Conservation (phyloP, 2,888 invertebrate genomes). For the Platycheirus albimanus region DNA sequence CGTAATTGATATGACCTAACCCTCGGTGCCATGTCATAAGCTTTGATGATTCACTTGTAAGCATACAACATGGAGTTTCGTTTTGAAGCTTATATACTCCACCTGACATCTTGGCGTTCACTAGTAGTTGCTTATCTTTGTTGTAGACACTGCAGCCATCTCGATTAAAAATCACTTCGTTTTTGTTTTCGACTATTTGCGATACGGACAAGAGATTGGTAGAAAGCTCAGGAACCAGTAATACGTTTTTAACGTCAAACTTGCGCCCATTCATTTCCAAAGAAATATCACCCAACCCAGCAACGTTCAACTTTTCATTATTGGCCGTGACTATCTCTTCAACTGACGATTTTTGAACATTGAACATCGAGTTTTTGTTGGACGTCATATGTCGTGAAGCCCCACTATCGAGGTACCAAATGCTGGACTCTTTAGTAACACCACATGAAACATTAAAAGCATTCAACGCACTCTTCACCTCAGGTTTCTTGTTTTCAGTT, state of each 20-base stretch:
- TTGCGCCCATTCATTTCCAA: background rate
- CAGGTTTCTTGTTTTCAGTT: too few species aligned
- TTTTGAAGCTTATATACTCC: background rate
- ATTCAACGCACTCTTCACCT: too few species aligned
- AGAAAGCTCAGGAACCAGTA: background rate
- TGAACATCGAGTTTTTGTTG: background rate
- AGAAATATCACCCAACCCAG: too few species aligned
- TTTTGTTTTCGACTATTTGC: background rate
- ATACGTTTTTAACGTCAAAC: background rate
- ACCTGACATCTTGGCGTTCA: too few species aligned
- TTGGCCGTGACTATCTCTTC: background rate
- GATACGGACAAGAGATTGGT: background rate
- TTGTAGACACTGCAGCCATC: background rate
- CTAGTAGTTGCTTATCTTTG: background rate
- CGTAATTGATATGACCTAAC: background rate
- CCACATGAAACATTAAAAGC: too few species aligned
- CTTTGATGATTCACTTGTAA: background rate
- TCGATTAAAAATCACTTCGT: background rate
- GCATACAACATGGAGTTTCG: background rate
- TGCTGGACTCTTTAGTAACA: too few species aligned
- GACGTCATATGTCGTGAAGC: too few species aligned
- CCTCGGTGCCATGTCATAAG: background rate
- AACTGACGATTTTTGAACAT: background rate
- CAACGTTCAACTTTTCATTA: too few species aligned
- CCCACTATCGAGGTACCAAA: too few species aligned